Conservation (phyloP, 2,113 vertebrate species). For the Pogona vitticeps region DNA sequence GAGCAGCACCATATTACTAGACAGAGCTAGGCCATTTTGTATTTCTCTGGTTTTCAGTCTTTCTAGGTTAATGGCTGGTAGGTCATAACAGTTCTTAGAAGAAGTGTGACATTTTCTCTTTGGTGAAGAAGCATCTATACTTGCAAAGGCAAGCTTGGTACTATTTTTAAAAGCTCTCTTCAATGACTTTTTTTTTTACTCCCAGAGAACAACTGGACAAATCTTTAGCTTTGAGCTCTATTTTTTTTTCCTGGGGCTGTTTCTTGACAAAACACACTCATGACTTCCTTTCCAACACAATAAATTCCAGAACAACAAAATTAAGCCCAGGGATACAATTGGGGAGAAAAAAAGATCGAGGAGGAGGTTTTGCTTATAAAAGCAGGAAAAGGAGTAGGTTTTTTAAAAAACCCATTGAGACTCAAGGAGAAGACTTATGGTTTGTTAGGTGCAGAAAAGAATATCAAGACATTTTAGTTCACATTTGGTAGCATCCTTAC, state of each 20-base stretch:
- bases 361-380: not conserved
- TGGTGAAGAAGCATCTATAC: not conserved
- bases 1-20: not conserved
- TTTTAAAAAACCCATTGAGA: not conserved
- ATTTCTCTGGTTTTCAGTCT: not conserved
- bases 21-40: not conserved
- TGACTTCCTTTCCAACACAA: not conserved
- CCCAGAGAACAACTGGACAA: not conserved
- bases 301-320: not conserved
- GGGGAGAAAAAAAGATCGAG: too few relatives aligned
- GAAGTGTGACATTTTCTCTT: not conserved
- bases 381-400: not conserved
- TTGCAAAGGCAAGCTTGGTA: not conserved
- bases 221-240: not conserved
- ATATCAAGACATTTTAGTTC: not conserved
- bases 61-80: not conserved
- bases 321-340: not conserved
- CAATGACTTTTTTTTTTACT: not conserved
- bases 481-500: not conserved
- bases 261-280: not conserved
- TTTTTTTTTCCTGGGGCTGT: not conserved
- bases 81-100: not conserved
- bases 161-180: not conserved
- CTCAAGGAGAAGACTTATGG: not conserved
- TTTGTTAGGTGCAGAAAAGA: not conserved